Evolutionary conservation across 2,888 invertebrate species (phyloP).

Genomic region (Andrena haemorrhoa): DNA sequence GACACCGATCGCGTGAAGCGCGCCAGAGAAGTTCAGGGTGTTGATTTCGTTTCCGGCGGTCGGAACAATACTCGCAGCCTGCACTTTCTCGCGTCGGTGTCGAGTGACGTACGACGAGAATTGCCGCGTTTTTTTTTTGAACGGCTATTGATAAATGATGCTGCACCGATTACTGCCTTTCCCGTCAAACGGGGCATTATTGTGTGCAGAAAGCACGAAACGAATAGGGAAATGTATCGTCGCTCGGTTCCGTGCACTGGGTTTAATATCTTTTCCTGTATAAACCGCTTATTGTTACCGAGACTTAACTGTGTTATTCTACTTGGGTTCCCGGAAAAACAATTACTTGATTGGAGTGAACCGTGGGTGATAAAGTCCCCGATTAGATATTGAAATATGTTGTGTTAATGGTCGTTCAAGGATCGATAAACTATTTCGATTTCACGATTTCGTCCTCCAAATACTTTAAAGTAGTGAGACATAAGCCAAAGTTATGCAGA

Average conservation of each 20-base stretch:
- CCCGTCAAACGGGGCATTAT: background rate
- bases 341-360: conserved; percentile 18
- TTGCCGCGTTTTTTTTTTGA: conserved; percentile 7
- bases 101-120: conserved; percentile 28
- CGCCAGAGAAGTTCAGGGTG: conserved; percentile 48
- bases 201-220: background rate
- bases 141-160: conserved; percentile 20
- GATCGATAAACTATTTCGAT: conserved; percentile 22
- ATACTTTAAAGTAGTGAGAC: no score
- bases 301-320: no score
- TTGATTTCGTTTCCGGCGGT: conserved; percentile 57
- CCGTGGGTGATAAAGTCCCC: conserved; percentile 53
- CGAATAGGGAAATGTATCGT: background rate
- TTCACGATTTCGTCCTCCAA: no score
- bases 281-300: no score
- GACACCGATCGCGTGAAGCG: conserved; percentile 58
- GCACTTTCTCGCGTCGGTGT: conserved; percentile 51
- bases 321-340: no score
- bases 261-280: no score
- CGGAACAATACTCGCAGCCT: conserved; percentile 30
- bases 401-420: conserved; percentile 8
- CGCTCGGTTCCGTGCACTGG: background rate
- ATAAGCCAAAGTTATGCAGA: no score
- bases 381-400: conserved; percentile 65
- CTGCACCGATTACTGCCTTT: conserved; percentile 15